These are phyloP conservation scores for Poecilia latipinna DNA, from an alignment of 2,113 vertebrate species.

Conservation along the genomic window DNA sequence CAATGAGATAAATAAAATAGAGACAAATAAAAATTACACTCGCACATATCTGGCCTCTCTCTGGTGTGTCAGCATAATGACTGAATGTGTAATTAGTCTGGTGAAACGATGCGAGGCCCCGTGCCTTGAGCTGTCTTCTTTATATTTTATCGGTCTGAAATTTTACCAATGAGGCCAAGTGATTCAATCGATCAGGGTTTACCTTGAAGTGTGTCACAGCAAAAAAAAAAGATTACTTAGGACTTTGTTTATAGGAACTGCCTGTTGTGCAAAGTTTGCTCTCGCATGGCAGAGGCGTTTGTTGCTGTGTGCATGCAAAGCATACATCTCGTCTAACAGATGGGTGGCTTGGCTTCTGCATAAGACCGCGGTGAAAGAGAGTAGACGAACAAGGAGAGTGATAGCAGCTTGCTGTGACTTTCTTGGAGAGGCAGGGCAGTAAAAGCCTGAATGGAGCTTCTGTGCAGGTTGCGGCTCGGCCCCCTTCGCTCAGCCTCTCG, in stretches of 20 bases:
- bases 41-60: background rate
- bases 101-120: slow-evolving; percentile 4
- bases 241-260: background rate
- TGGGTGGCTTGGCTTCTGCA: slow-evolving; percentile 39
- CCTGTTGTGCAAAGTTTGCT: background rate
- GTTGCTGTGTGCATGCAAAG: slow-evolving; percentile 35
- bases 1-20: background rate
- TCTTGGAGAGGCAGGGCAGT: slow-evolving; percentile 52
- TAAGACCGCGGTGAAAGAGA: slow-evolving; percentile 45
- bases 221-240: background rate
- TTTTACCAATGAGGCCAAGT: slow-evolving; percentile 21
- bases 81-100: slow-evolving; percentile 29
- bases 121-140: slow-evolving; percentile 16
- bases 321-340: slow-evolving; percentile 43
- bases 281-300: slow-evolving; percentile 12
- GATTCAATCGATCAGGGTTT: slow-evolving; percentile 38
- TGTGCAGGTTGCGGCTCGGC: slow-evolving; percentile 53
- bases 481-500: slow-evolving; percentile 38
- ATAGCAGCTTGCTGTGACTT: slow-evolving; percentile 57
- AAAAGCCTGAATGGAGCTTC: slow-evolving; percentile 71
- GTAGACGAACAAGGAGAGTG: slow-evolving; percentile 28
- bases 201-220: slow-evolving; percentile 9
- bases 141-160: slow-evolving; percentile 45
- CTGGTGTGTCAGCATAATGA: slow-evolving; percentile 35
- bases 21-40: background rate